Percentiles rank a stretch among this genome's conserved stretches.
Conservation (phyloP, 2,797 vertebrate genomes). For the Etheostoma nigrum region DNA sequence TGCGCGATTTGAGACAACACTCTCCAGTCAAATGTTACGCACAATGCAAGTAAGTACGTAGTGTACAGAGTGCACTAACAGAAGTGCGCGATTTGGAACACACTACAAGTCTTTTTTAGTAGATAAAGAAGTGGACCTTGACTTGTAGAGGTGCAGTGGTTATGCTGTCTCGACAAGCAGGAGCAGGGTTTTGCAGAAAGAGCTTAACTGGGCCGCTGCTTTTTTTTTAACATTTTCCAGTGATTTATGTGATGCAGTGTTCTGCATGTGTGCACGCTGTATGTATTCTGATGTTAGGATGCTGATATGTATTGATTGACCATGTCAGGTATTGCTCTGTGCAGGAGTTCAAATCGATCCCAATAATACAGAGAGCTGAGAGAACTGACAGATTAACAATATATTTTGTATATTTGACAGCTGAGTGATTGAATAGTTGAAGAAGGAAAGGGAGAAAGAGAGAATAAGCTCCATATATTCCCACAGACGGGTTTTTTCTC, state of each 20-base stretch:
- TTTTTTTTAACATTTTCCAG: no score
- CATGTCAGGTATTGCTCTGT: slow-evolving; percentile 6
- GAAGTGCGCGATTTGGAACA: no score
- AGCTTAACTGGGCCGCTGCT: not conserved
- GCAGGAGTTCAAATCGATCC: slow-evolving; percentile 41
- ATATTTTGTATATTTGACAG: not conserved
- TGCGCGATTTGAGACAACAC: no score
- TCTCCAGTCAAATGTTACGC: no score
- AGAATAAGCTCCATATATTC: not conserved
- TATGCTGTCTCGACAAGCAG: no score
- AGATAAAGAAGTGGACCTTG: not conserved
- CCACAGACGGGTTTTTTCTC: not conserved
- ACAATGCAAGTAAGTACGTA: no score
- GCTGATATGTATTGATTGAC: slow-evolving; percentile 43
- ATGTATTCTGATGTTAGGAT: slow-evolving; percentile 25
- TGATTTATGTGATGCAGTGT: slow-evolving; percentile 9
- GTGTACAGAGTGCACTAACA: no score
- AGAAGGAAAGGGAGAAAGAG: not conserved
- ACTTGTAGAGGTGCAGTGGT: no score
- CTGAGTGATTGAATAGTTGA: slow-evolving; percentile 3
- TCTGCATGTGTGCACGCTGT: slow-evolving; percentile 22
- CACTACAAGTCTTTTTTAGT: no score
- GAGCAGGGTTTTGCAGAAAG: not conserved
- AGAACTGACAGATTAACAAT: not conserved
- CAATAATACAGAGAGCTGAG: slow-evolving; percentile 35